A percentile compares a stretch with the other conserved stretches of the same genome.
phyloP scores from a whole-genome alignment of 1,140 invertebrate species.

The Elymnias hypermnestra region DNA sequence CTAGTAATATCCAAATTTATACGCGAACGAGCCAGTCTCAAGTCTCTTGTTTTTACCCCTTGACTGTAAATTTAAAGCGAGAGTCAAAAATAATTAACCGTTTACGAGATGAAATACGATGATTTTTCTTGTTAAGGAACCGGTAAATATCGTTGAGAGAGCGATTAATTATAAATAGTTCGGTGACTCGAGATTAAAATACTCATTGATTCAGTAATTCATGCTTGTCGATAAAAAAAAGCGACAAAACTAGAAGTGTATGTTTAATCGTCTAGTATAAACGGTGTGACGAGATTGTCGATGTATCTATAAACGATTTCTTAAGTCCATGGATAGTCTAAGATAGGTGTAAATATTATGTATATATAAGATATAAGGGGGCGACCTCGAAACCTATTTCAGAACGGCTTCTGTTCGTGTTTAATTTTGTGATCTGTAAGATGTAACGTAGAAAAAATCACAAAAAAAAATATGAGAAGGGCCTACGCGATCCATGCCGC shows the following conservation, averaged over 20 bases:
- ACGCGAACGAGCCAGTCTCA: too few relatives aligned
- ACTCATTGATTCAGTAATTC: constrained; percentile 1
- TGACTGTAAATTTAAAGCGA: too few relatives aligned
- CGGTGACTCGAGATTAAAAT: constrained; percentile 2
- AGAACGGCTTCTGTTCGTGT: constrained; percentile 45
- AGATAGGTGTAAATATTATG: constrained; percentile 54
- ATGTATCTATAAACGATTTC: constrained; percentile 29
- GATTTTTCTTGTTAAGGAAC: constrained; percentile 3
- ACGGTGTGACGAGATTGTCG: constrained; percentile 7
- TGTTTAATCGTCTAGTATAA: constrained; percentile 2
- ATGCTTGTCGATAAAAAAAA: neutral
- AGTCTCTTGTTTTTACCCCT: too few relatives aligned
- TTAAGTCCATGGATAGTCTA: constrained; percentile 40
- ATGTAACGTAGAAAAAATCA: constrained; percentile 50
- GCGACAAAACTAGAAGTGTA: constrained; percentile 5
- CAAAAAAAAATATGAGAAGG: constrained; percentile 54
- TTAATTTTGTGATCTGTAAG: constrained; percentile 54
- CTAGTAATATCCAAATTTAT: too few relatives aligned
- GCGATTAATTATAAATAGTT: neutral
- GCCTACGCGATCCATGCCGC: constrained; percentile 43
- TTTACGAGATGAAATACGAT: neutral
- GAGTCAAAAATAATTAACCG: too few relatives aligned
- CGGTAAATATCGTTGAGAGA: neutral
- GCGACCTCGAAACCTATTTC: too few relatives aligned
- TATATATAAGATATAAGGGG: constrained; percentile 44